Base-by-base conservation (phyloP, 2,113 vertebrate genomes). In the Verasper variegatus region DNA sequence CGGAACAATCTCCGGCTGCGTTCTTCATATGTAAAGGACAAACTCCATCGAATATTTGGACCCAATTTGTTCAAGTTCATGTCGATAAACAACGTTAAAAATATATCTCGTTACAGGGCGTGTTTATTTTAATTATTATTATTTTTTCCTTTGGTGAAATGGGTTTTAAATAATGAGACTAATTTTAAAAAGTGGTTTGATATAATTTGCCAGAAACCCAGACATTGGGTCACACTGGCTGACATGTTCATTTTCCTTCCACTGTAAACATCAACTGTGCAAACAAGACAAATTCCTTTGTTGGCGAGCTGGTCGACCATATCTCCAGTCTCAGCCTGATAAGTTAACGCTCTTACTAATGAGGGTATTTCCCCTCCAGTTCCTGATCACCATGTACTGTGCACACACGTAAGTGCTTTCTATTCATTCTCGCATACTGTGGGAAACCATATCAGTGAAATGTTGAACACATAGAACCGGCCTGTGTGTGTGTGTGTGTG, bases 281-380 rank as follows among this genome's bases (percentile, higher is more conserved):
- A 86, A 92, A 93, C 88, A 82, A 62, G 74, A 74, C 59, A 60
- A 80, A 87, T 90, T 88, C 79, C 80, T 78, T 71, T 57, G 71
- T 75, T 71, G 63, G 47, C 81, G 66, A 42, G 55, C 55, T 0
- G 78, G 54, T 74, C 23, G 26, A 57, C 57, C 75, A 37, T 86
- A 89, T 86, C 86, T 74, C n/a, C 24, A 70, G 78, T 83, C 88
- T 87, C 71, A 49, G 80, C 27, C 75, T 80, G 85, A 92, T 90
- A 90, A 88, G 87, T 90, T 74, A 78, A 82, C 66, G 35, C 42
- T 81, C 72, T 42, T 23, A 45, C 77, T 87, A 89, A 92, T 72
- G 58, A 87, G 82, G 60, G 79, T 73, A 86, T 88, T 91, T 89
- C 76, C 57, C 72, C 72, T 1, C 26, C 67, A 13, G 65, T 69